Conservation (phyloP, 92 coral and sea anemone genomes). For the Paragorgia papillata region DNA sequence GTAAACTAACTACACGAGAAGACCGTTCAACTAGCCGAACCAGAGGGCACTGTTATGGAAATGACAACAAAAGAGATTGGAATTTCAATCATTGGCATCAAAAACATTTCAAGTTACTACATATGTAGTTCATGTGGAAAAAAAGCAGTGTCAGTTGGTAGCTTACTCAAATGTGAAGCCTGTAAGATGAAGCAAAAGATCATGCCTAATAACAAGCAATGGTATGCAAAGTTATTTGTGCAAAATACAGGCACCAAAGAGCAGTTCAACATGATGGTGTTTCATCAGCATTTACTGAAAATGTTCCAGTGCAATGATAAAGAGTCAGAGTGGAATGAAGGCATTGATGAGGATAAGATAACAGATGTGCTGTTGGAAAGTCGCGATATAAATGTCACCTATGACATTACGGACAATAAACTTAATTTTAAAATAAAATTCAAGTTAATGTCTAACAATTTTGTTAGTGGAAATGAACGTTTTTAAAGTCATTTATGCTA, state of each 20-base stretch:
- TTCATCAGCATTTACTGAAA: conserved; percentile 48
- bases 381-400: too few relatives aligned
- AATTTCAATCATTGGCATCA: conserved; percentile 21
- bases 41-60: not conserved
- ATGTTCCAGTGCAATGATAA: too few relatives aligned
- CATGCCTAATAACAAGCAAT: conserved; percentile 49
- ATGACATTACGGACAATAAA: too few relatives aligned
- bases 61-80: conserved; percentile 20
- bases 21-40: not conserved
- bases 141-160: conserved; percentile 50
- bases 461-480: too few relatives aligned
- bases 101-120: conserved; percentile 5
- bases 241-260: conserved; percentile 44
- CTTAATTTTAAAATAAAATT: too few relatives aligned
- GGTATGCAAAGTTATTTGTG: conserved; percentile 57
- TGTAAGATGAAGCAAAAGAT: conserved; percentile 46
- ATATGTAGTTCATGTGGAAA: conserved; percentile 17
- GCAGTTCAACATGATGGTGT: conserved; percentile 34
- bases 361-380: too few relatives aligned
- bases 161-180: conserved; percentile 44
- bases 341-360: too few relatives aligned
- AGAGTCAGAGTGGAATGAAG: too few relatives aligned
- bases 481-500: too few relatives aligned
- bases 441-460: too few relatives aligned
- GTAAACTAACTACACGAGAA: too few relatives aligned